Conservation (phyloP, 1,140 invertebrate species). For the Ceratoteleas bidentatus region DNA sequence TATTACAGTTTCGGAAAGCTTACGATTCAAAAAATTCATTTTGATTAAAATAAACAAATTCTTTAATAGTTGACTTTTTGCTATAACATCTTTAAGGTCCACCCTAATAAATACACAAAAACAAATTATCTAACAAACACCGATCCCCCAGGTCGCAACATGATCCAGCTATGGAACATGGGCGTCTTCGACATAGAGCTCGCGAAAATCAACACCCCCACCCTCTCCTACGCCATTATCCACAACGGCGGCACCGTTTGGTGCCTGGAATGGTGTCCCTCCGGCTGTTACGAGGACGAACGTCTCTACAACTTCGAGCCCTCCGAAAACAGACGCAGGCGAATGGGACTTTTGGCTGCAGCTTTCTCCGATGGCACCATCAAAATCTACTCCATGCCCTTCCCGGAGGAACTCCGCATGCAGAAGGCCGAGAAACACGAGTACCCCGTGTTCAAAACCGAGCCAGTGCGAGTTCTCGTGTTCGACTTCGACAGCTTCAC, state of each 20-base stretch:
- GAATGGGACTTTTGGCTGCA: slow-evolving; percentile 87
- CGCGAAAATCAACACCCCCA: slow-evolving; percentile 7
- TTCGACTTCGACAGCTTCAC: slow-evolving; percentile 68
- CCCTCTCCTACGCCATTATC: slow-evolving; percentile 82
- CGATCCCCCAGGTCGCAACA: background rate
- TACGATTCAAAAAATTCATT: too few relatives aligned
- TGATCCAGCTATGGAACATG: slow-evolving; percentile 59
- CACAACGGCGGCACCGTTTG: slow-evolving; percentile 86
- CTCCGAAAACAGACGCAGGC: slow-evolving; percentile 62
- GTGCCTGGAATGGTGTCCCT: slow-evolving; percentile 89
- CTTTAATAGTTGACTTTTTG: too few relatives aligned
- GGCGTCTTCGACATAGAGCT: slow-evolving; percentile 34
- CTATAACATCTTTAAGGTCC: too few relatives aligned
- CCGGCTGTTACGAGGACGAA: slow-evolving; percentile 83
- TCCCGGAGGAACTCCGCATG: slow-evolving; percentile 76
- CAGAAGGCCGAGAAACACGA: slow-evolving; percentile 45
- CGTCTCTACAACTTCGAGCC: slow-evolving; percentile 67
- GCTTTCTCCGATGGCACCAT: slow-evolving; percentile 85
- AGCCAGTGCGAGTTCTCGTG: slow-evolving; percentile 76
- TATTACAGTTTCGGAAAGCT: too few relatives aligned
- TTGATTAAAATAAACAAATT: too few relatives aligned
- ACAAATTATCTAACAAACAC: background rate
- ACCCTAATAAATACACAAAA: too few relatives aligned
- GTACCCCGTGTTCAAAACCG: slow-evolving; percentile 75
- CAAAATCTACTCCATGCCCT: slow-evolving; percentile 84